These are phyloP conservation scores for Myripristis murdjan DNA, from an alignment of 2,797 vertebrate genomes.

Conservation along the genomic window DNA sequence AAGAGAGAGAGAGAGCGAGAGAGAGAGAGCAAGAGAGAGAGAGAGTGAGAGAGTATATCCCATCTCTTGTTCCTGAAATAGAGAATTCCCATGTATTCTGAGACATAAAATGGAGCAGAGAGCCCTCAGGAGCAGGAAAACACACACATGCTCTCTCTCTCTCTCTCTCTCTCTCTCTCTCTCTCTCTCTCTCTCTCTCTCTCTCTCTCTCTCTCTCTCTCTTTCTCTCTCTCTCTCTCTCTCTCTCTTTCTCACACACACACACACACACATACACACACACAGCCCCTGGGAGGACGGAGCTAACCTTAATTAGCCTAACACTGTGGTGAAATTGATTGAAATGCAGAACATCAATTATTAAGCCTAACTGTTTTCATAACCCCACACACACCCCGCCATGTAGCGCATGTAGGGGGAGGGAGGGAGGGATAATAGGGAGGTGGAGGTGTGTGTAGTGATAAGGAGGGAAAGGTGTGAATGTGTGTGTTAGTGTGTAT, in stretches of 20 bases:
- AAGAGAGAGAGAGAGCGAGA: conserved; percentile 35
- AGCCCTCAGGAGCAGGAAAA: conserved; percentile 74
- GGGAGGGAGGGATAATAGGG: conserved; percentile 56
- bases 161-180: conserved; percentile 39
- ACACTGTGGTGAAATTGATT: conserved; percentile 91
- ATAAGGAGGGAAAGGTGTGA: conserved; percentile 65
- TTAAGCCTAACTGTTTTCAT: conserved; percentile 89
- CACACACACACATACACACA: conserved; percentile 71
- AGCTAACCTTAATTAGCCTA: conserved; percentile 98
- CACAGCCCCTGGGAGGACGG: conserved; percentile 93
- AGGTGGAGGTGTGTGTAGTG: conserved; percentile 56
- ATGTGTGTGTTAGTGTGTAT: conserved; percentile 21
- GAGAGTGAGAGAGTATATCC: conserved; percentile 80
- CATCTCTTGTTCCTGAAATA: conserved; percentile 93
- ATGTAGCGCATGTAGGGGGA: conserved; percentile 81
- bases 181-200: conserved; percentile 14
- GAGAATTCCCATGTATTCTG: conserved; percentile 93
- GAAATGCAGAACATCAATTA: conserved; percentile 94
- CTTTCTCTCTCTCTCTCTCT: background rate
- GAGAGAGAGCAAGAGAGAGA: no score
- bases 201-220: conserved; percentile 4
- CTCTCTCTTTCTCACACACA: conserved; percentile 31
- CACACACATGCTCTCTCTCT: no score
- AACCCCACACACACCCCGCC: conserved; percentile 78
- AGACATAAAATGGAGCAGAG: conserved; percentile 87